Evolutionary conservation across 23 tunicate genomes (phyloP).

Genomic region (Ascidia mentula): DNA sequence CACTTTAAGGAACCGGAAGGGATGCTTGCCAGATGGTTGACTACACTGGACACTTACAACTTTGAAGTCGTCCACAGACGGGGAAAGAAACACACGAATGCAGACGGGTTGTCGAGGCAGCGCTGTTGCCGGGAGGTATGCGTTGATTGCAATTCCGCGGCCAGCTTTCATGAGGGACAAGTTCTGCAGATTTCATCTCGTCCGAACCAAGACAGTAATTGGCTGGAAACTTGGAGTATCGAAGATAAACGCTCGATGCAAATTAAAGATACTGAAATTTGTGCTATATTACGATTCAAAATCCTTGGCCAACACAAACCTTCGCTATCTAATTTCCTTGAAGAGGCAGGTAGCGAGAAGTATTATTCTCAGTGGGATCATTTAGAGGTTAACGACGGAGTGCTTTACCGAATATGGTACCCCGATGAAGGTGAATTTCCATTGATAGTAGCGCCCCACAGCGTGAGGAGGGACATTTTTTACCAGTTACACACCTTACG

Average conservation of each 20-base stretch:
- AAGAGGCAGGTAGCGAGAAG: not conserved
- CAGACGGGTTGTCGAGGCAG: not conserved
- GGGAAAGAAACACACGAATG: not conserved
- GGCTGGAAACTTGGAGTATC: not conserved
- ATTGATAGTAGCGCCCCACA: not conserved
- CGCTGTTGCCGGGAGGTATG: not conserved
- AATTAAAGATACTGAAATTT: not conserved
- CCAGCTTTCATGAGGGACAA: not conserved
- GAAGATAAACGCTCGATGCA: not conserved
- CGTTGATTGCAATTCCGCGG: not conserved
- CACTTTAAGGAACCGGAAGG: conserved; percentile 25
- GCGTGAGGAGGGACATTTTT: not conserved
- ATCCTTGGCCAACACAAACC: not conserved
- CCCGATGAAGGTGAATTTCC: not conserved
- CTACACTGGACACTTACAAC: not conserved
- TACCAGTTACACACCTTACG: not conserved
- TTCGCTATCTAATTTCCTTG: not conserved
- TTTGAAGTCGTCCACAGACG: not conserved
- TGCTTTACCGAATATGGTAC: not conserved
- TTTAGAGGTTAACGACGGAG: not conserved
- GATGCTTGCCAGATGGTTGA: conserved; percentile 15
- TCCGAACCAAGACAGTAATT: not conserved
- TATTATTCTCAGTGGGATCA: not conserved
- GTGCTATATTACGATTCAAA: not conserved
- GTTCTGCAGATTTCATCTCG: not conserved